phyloP scores from a whole-genome alignment of 2,797 vertebrate species.

The Heterohyrax brucei region DNA sequence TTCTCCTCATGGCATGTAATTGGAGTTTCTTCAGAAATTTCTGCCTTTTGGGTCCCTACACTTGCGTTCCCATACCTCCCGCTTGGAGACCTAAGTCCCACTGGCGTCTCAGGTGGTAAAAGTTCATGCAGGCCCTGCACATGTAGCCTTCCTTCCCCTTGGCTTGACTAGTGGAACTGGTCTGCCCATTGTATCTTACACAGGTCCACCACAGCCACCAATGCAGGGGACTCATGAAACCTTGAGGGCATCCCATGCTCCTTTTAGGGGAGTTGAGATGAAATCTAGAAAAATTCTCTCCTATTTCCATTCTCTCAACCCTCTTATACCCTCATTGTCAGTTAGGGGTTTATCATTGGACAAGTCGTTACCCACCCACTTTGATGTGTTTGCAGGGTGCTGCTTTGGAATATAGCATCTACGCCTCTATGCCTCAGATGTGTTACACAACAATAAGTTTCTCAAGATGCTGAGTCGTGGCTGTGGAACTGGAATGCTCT shows the following conservation, averaged over 20 bases:
- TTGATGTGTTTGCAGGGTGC: not conserved
- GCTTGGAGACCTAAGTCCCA: not conserved
- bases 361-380: not conserved
- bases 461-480: not conserved
- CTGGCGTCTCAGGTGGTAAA: not conserved
- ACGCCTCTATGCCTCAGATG: not conserved
- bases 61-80: not conserved
- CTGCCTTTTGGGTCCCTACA: not conserved
- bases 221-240: not conserved
- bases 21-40: not conserved
- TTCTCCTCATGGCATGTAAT: not conserved
- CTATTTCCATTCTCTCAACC: not conserved
- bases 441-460: not conserved
- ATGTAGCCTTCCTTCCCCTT: not conserved
- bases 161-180: not conserved
- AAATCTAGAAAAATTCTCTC: slow-evolving; percentile 29
- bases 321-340: not conserved
- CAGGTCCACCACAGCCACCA: too few relatives aligned
- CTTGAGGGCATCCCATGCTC: not conserved
- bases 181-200: accelerated
- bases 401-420: not conserved
- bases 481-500: not conserved
- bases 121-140: not conserved
- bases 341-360: not conserved
- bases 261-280: not conserved